Evolutionary conservation across 1,140 invertebrate genomes (phyloP).

Genomic region (Aporrectodea caliginosa): DNA sequence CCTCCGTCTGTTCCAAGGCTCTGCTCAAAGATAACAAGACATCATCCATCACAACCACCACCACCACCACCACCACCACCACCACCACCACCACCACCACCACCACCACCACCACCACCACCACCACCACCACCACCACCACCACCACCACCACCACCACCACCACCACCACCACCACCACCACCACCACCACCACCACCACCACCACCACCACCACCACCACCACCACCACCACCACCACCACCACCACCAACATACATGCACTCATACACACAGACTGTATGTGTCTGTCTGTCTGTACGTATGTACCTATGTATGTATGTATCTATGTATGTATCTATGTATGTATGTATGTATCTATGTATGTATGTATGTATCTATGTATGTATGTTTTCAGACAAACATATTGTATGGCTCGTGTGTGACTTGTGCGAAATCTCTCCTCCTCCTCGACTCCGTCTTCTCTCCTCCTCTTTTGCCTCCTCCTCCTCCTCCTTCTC

Average conservation of each 20-base stretch:
- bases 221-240: neutral
- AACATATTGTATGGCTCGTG: too few species aligned
- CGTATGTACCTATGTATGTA: conserved; percentile 29
- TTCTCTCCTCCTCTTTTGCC: too few species aligned
- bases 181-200: neutral
- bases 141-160: neutral
- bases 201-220: neutral
- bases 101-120: neutral
- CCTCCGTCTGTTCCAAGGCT: conserved; percentile 14
- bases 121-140: neutral
- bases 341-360: conserved; percentile 21
- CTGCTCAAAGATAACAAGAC: conserved; percentile 17
- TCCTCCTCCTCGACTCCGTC: too few species aligned
- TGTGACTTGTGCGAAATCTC: too few species aligned
- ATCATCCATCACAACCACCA: neutral
- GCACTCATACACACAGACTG: too few species aligned
- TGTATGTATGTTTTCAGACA: too few species aligned
- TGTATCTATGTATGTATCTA: conserved; percentile 23
- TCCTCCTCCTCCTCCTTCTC: too few species aligned
- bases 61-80: neutral
- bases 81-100: neutral
- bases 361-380: too few species aligned
- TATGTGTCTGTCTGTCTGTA: conserved; percentile 29
- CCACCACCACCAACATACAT: neutral
- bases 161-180: neutral